Evolutionary conservation across 2,113 vertebrate species (phyloP).

Genomic region (Tenrec ecaudatus): DNA sequence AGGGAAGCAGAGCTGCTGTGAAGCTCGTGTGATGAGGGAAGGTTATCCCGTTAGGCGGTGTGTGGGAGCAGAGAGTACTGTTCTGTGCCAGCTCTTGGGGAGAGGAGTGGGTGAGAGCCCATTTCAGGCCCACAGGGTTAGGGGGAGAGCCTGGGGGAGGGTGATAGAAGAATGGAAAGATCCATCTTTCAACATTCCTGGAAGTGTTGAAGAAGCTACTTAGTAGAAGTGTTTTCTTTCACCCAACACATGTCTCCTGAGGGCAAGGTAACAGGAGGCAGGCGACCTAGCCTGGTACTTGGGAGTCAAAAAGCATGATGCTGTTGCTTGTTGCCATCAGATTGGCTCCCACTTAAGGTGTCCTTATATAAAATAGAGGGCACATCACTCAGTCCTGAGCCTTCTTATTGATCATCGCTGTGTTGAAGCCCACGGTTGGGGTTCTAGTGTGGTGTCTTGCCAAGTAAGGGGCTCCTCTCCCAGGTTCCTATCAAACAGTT

Average conservation of each 20-base stretch:
- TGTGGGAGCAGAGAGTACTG: slow-evolving; percentile 36
- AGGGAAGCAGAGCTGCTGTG: neutral
- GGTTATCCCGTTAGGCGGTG: neutral
- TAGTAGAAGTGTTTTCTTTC: neutral
- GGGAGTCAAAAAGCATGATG: neutral
- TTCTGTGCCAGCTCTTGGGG: neutral
- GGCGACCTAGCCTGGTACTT: neutral
- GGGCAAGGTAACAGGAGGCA: neutral
- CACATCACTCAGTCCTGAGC: neutral
- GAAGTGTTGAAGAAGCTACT: neutral
- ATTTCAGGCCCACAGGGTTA: neutral
- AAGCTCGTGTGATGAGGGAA: neutral
- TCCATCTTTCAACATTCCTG: neutral
- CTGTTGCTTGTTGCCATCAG: neutral
- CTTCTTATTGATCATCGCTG: neutral
- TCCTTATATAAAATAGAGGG: neutral
- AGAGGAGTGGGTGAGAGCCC: neutral
- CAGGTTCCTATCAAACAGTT: neutral
- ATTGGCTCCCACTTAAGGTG: neutral
- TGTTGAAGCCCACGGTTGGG: neutral
- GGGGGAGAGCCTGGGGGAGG: neutral
- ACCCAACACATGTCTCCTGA: neutral
- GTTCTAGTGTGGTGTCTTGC: neutral
- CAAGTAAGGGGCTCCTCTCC: too few species aligned
- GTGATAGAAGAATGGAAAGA: neutral